Evolutionary conservation across 2,113 vertebrate species (phyloP).

Genomic region (Thalassarche chlororhynchos): DNA sequence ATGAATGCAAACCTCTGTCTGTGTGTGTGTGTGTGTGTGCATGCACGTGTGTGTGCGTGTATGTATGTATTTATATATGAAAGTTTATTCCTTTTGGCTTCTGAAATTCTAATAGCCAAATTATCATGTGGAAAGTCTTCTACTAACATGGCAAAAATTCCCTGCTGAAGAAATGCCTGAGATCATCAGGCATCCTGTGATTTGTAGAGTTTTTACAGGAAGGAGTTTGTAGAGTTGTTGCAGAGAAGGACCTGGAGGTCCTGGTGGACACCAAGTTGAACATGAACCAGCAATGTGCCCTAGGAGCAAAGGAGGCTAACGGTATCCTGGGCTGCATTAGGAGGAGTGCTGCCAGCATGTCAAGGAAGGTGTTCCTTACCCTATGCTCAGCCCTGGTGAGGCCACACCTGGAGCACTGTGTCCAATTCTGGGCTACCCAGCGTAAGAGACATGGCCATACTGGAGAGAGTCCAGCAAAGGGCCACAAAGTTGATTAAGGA

Average conservation of each 20-base stretch:
- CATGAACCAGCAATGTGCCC: neutral
- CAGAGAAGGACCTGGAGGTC: neutral
- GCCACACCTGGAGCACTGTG: neutral
- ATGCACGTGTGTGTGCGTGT: rapidly evolving
- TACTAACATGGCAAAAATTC: neutral
- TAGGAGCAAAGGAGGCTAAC: neutral
- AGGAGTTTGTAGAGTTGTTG: neutral
- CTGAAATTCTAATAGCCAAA: neutral
- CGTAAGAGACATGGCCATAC: neutral
- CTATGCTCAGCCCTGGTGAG: neutral
- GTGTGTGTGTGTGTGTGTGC: neutral
- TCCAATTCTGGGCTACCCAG: neutral
- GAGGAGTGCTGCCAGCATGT: neutral
- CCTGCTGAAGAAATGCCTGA: neutral
- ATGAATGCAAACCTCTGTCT: neutral
- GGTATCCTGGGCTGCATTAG: neutral
- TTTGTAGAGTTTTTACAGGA: neutral
- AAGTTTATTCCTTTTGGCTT: neutral
- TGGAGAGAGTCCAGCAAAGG: neutral
- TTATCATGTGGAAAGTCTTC: neutral
- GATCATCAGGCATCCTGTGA: neutral
- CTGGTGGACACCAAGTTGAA: neutral
- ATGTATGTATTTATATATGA: neutral
- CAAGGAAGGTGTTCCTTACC: neutral
- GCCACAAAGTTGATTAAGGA: neutral